Evolutionary conservation across 2,888 invertebrate species (phyloP).

Genomic region (Bellardia bayeri): DNA sequence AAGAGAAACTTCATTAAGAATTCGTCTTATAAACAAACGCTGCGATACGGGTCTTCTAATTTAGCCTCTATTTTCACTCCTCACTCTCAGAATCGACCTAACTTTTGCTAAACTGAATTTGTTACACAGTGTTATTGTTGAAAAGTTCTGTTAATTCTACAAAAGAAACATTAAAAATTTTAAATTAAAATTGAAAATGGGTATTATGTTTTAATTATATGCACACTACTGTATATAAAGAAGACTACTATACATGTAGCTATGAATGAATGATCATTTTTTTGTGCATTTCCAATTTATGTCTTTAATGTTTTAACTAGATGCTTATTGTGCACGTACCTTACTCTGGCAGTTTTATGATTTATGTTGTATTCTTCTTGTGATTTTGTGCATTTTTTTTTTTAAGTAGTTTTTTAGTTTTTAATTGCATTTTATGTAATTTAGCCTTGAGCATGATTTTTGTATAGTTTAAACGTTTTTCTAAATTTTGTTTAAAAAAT

Average conservation of each 20-base stretch:
- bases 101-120: too few relatives aligned
- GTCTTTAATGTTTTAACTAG: slow-evolving; percentile 48
- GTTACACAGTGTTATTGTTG: too few relatives aligned
- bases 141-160: too few relatives aligned
- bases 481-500: neutral
- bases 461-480: slow-evolving; percentile 38
- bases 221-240: neutral
- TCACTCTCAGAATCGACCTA: too few relatives aligned
- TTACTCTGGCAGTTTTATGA: slow-evolving; percentile 58
- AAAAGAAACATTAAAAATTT: too few relatives aligned
- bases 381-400: slow-evolving; percentile 2
- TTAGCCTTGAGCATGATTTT: slow-evolving; percentile 71
- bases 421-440: slow-evolving; percentile 67
- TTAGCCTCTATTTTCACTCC: too few relatives aligned
- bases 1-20: too few relatives aligned
- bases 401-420: slow-evolving; percentile 24
- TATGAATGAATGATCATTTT: neutral
- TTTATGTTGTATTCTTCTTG: slow-evolving; percentile 65
- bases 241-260: too few relatives aligned
- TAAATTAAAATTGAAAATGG: too few relatives aligned
- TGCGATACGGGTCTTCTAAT: too few relatives aligned
- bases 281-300: slow-evolving; percentile 27
- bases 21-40: too few relatives aligned
- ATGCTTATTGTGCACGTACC: slow-evolving; percentile 35
- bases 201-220: too few relatives aligned